A percentile compares a stretch with the other conserved stretches of the same genome.
phyloP scores from a whole-genome alignment of 2,888 invertebrate species.

The Diaphora mendica region DNA sequence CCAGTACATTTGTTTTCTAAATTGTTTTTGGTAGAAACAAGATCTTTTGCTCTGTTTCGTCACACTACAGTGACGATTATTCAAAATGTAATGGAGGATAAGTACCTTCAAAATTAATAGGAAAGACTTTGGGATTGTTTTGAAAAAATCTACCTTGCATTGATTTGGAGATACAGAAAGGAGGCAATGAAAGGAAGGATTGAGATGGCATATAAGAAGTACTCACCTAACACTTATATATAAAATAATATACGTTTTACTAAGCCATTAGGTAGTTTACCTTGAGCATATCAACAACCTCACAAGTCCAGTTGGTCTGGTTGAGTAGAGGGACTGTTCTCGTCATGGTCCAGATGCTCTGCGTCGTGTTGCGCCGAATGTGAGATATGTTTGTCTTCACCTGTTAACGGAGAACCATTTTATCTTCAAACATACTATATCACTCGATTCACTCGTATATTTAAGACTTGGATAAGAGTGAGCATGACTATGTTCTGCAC shows the following conservation, averaged over 20 bases:
- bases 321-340: conserved; percentile 87
- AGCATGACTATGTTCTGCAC: background rate
- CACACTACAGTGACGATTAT: too few relatives aligned
- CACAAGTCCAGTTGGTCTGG: conserved; percentile 92
- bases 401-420: conserved; percentile 71
- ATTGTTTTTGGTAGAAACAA: too few relatives aligned
- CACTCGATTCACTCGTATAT: background rate
- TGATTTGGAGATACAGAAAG: too few relatives aligned
- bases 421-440: background rate
- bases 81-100: too few relatives aligned
- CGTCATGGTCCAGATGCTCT: conserved; percentile 92
- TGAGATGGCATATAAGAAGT: too few relatives aligned
- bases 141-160: background rate
- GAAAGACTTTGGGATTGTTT: background rate
- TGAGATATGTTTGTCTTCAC: conserved; percentile 91
- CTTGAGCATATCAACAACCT: conserved; percentile 88
- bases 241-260: too few relatives aligned
- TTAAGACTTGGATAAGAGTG: background rate
- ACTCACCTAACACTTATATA: too few relatives aligned
- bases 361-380: conserved; percentile 91
- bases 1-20: too few relatives aligned
- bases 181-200: too few relatives aligned
- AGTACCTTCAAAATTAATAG: background rate
- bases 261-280: conserved; percentile 51
- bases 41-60: too few relatives aligned